Evolutionary conservation across 53 echinoderm and acorn worm species (phyloP), one percentile per base, ranked within the genome.

Genomic region (Henricia sp.): DNA sequence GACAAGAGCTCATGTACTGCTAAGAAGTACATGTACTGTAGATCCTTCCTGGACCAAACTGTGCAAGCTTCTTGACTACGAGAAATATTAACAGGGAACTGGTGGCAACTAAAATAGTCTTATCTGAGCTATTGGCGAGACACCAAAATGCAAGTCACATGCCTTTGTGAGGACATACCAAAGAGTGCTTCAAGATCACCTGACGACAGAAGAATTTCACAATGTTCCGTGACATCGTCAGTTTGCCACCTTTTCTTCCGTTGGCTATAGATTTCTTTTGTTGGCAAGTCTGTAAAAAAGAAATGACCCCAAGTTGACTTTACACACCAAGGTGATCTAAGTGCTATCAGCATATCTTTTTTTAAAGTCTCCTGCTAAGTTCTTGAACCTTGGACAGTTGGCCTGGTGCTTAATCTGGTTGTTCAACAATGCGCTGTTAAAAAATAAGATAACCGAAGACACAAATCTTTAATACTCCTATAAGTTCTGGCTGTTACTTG

Each of bases 341-440:
- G 48, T 56, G 17, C 64, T 63, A 80, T 80, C 80, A 80, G 80
- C 63, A 43, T 63, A 80, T 80, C 80, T 80, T 80, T 80, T n/a
- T n/a, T n/a, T 64, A 48, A 80, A 80, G 80, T 80, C 80, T 62
- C 80, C 23, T 57, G 80, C 64, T 33, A 44, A 80, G 80, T 62
- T 80, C 80, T 80, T 80, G 80, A 80, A 80, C 80, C 80, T 80
- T 80, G 80, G 80, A 80, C 80, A 80, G 34, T 64, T 37, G 38
- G 80, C 27, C 63, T 26, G 25, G 39, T 26, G 53, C 43, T 41
- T 80, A 63, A 48, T 62, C 50, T 48, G 46, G 9, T 64, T 35
- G 29, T 60, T 43, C 60, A 32, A 43, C 63, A 80, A 63, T 80
- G 80, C 80, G 32, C n/a, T 23, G 50, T 62, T n/a, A n/a, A 62